A percentile compares a stretch with the other conserved stretches of the same genome.
phyloP scores from a whole-genome alignment of 2,113 vertebrate genomes.

The Phalacrocorax aristotelis region DNA sequence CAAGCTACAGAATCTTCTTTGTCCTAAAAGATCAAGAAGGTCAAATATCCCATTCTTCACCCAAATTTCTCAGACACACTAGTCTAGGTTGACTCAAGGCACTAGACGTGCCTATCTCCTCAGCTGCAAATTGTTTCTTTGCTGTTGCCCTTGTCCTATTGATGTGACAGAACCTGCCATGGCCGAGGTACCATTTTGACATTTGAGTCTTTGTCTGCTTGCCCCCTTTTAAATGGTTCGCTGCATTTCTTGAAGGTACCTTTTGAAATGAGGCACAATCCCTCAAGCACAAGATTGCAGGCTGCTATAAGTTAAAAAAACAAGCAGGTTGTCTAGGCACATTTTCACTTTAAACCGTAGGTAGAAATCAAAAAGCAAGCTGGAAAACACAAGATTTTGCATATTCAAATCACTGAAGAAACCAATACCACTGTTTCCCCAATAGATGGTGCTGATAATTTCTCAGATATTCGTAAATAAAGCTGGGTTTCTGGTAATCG shows the following conservation, averaged over 20 bases:
- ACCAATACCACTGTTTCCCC: background rate
- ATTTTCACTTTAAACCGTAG: background rate
- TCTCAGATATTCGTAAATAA: background rate
- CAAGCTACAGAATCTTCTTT: background rate
- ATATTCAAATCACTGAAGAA: background rate
- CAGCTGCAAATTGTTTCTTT: background rate
- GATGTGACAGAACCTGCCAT: conserved; percentile 17
- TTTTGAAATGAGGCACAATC: background rate
- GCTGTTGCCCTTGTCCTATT: conserved; percentile 1
- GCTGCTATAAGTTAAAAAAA: background rate
- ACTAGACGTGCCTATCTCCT: background rate
- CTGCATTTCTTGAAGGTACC: conserved; percentile 9
- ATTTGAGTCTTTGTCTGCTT: conserved; percentile 36
- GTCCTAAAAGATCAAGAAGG: background rate
- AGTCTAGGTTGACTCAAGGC: background rate
- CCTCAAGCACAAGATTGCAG: background rate
- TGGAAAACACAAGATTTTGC: background rate
- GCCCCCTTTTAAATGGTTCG: conserved; percentile 23
- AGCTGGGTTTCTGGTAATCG: background rate
- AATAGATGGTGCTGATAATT: conserved; percentile 61
- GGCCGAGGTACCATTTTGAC: conserved; percentile 16
- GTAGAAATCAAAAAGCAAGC: background rate
- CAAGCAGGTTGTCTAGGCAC: background rate
- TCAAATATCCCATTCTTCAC: background rate
- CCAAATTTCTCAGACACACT: background rate